These are phyloP conservation scores for Nannospalax galili DNA, from an alignment of 2,113 vertebrate genomes.

Conservation along the genomic window DNA sequence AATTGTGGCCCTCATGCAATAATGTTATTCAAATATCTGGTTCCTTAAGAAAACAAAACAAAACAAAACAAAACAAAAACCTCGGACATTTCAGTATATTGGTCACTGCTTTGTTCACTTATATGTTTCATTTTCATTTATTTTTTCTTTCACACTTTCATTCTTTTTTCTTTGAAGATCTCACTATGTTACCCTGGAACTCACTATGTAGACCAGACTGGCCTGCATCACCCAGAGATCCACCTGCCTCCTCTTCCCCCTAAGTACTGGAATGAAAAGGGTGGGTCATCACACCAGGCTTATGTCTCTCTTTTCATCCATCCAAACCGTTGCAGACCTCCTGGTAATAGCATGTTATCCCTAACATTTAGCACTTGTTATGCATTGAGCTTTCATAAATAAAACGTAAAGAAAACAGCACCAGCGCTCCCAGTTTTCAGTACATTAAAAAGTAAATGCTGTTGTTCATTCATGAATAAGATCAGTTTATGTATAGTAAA, in stretches of 20 bases:
- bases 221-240: no score
- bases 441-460: not conserved
- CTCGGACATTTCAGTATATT: not conserved
- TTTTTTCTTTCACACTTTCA: no score
- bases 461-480: not conserved
- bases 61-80: not conserved
- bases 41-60: not conserved
- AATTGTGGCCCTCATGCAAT: not conserved
- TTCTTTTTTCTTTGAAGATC: no score
- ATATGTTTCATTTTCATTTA: not conserved
- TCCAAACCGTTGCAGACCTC: not conserved
- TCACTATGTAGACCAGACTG: no score
- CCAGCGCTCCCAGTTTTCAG: not conserved
- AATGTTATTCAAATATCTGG: not conserved
- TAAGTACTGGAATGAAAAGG: no score
- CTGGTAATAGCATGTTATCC: not conserved
- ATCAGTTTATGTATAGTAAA: not conserved
- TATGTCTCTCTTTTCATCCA: not conserved
- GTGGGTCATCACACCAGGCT: no score
- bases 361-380: fast-evolving
- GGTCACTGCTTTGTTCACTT: not conserved
- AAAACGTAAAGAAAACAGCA: not conserved
- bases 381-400: not conserved
- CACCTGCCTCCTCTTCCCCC: no score
- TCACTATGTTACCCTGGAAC: no score